A percentile compares a stretch with the other conserved stretches of the same genome.
Conservation (phyloP, 2,113 vertebrate genomes). For the Dissostichus mawsoni region DNA sequence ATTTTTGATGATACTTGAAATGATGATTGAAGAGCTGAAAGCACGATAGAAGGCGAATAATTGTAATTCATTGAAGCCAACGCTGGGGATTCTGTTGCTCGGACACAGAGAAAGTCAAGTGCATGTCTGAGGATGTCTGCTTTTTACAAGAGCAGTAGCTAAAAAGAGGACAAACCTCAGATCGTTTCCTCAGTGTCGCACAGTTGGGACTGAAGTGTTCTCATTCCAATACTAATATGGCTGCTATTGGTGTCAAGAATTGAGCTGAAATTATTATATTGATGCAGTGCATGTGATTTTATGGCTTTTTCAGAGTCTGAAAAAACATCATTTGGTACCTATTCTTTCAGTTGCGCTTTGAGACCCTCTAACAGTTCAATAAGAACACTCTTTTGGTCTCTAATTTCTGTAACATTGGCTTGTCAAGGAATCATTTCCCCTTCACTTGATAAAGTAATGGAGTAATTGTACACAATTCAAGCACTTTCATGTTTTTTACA, state of each 20-base stretch:
- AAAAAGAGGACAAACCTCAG: neutral
- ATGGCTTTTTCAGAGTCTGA: neutral
- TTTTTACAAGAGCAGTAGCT: neutral
- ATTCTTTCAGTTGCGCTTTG: neutral
- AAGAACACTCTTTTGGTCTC: neutral
- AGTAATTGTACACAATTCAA: slow-evolving; percentile 55
- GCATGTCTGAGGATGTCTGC: slow-evolving; percentile 18
- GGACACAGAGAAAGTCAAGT: slow-evolving; percentile 19
- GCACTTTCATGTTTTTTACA: slow-evolving; percentile 64
- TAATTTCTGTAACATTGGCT: slow-evolving; percentile 40
- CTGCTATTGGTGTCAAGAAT: slow-evolving; percentile 8
- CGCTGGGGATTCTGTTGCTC: slow-evolving; percentile 19
- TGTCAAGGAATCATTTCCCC: slow-evolving; percentile 51
- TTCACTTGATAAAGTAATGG: slow-evolving; percentile 53
- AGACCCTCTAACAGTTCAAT: slow-evolving; percentile 12
- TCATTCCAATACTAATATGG: neutral
- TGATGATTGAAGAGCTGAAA: slow-evolving; percentile 12
- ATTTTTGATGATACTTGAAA: slow-evolving; percentile 32
- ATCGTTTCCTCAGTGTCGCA: neutral
- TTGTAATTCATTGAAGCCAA: slow-evolving; percentile 27
- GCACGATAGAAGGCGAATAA: slow-evolving; percentile 11
- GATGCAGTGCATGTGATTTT: neutral
- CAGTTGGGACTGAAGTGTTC: slow-evolving; percentile 12
- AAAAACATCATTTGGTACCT: neutral
- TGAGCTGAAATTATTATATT: neutral